phyloP scores from a whole-genome alignment of 1,140 invertebrate genomes.

The Chironomus tepperi region DNA sequence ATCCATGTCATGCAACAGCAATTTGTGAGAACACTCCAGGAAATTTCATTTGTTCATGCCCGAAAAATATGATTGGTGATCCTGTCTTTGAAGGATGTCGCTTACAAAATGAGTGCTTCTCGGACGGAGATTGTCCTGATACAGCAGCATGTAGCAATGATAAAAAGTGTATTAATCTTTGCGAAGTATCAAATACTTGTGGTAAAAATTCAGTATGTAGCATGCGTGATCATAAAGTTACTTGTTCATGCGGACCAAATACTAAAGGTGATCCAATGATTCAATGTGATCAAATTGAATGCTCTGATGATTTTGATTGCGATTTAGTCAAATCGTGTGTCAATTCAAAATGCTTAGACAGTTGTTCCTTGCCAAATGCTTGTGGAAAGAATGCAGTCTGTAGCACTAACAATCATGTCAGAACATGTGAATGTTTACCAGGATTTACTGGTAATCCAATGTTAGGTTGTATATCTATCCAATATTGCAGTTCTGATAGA shows the following conservation, averaged over 20 bases:
- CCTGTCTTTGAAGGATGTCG: slow-evolving; percentile 56
- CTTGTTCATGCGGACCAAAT: slow-evolving; percentile 64
- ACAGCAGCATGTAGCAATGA: slow-evolving; percentile 67
- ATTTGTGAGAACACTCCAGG: slow-evolving; percentile 68
- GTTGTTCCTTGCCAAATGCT: slow-evolving; percentile 67
- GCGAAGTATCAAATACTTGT: slow-evolving; percentile 54
- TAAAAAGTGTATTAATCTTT: slow-evolving; percentile 66
- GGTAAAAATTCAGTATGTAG: slow-evolving; percentile 66
- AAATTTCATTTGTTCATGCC: slow-evolving; percentile 64
- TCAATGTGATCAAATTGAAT: slow-evolving; percentile 65
- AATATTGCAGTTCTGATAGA: slow-evolving; percentile 65
- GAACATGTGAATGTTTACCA: slow-evolving; percentile 66
- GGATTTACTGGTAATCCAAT: slow-evolving; percentile 79
- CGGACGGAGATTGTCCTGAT: slow-evolving; percentile 67
- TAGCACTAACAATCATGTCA: slow-evolving; percentile 59
- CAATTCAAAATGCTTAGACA: slow-evolving; percentile 68
- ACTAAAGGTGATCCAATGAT: slow-evolving; percentile 65
- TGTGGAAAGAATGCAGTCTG: slow-evolving; percentile 75
- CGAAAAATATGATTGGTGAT: slow-evolving; percentile 71
- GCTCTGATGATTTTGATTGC: slow-evolving; percentile 71
- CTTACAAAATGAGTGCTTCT: slow-evolving; percentile 69
- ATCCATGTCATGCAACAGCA: slow-evolving; percentile 69
- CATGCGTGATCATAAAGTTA: slow-evolving; percentile 54
- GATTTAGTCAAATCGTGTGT: slow-evolving; percentile 59
- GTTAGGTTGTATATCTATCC: slow-evolving; percentile 66